These are phyloP conservation scores for Dorcus hopei DNA, from an alignment of 2,888 invertebrate species.

Conservation along the genomic window DNA sequence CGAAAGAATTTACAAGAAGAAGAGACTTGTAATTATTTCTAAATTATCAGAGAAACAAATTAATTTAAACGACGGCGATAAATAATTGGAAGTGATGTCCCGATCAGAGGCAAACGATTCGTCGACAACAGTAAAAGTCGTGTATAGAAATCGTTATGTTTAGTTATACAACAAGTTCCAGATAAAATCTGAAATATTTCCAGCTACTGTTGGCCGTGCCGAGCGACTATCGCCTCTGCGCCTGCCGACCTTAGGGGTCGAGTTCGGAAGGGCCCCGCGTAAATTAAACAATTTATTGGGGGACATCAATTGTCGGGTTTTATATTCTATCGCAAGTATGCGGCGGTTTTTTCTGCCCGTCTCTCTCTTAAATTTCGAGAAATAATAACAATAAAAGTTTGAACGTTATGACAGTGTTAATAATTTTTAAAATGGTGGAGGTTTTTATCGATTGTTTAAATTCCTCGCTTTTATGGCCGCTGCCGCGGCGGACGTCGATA, in stretches of 20 bases:
- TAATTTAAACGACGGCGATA: not conserved
- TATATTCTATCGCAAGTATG: not conserved
- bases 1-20: too few species aligned
- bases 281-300: not conserved
- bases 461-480: too few species aligned
- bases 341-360: not conserved
- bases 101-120: not conserved
- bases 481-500: too few species aligned
- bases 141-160: constrained; percentile 1
- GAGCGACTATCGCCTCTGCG: not conserved
- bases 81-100: not conserved
- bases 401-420: constrained; percentile 15
- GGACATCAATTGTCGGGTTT: not conserved
- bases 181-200: constrained; percentile 18
- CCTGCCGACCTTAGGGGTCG: not conserved
- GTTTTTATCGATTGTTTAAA: too few species aligned
- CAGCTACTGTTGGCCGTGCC: constrained; percentile 9
- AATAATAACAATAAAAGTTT: constrained; percentile 11
- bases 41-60: not conserved
- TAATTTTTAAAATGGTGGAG: constrained; percentile 2
- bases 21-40: too few species aligned
- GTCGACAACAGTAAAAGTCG: constrained; percentile 1
- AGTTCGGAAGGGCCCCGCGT: not conserved
- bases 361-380: constrained; percentile 10
- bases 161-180: constrained; percentile 1